These are phyloP conservation scores for Oceanodroma tethys DNA, from an alignment of 2,113 vertebrate species.

Conservation along the genomic window DNA sequence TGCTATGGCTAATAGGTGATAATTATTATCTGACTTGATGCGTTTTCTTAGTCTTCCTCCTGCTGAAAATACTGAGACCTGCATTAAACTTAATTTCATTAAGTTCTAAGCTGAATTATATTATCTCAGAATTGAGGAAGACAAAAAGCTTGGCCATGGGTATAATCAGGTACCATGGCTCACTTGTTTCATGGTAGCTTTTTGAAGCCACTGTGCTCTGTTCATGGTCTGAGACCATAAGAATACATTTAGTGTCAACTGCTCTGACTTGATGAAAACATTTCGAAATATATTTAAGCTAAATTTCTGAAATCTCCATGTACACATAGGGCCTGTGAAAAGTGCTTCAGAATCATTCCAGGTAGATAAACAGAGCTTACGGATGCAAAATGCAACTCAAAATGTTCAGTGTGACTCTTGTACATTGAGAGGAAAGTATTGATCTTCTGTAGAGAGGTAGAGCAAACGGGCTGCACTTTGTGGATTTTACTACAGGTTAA, in stretches of 20 bases:
- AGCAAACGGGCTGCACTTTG: not conserved
- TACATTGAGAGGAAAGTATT: not conserved
- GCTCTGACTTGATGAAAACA: not conserved
- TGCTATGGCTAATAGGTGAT: not conserved
- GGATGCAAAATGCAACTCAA: not conserved
- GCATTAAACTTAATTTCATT: not conserved
- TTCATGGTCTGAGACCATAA: not conserved
- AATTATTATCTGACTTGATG: not conserved
- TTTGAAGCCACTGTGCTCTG: not conserved
- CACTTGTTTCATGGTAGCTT: not conserved
- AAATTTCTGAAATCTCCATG: not conserved
- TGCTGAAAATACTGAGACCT: not conserved
- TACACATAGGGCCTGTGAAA: not conserved
- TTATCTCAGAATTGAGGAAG: not conserved
- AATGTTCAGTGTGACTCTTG: not conserved
- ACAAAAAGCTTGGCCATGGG: not conserved
- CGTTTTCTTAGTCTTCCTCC: not conserved
- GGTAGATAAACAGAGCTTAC: not conserved
- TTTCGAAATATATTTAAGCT: not conserved
- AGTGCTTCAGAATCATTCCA: not conserved
- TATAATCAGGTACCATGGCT: not conserved
- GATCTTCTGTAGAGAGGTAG: not conserved
- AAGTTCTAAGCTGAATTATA: not conserved
- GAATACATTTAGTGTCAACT: not conserved
- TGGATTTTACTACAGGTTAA: slow-evolving; percentile 14